Base-by-base conservation (phyloP, 2,113 vertebrate species). In the Carassius gibelio region DNA sequence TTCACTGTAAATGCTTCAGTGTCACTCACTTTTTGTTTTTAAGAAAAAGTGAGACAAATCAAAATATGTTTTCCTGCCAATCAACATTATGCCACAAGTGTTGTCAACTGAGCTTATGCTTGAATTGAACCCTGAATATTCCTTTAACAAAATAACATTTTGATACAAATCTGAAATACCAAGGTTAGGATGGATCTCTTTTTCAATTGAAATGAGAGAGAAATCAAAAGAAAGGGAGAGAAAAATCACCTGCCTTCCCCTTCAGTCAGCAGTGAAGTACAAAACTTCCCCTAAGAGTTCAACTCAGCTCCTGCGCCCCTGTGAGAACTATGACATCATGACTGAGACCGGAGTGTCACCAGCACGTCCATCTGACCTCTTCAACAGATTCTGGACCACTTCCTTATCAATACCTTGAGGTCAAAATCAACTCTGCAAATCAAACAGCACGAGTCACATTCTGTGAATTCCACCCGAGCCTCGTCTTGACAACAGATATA, bases 221-320 rank as follows among this genome's bases (percentile, higher is more conserved):
- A 23, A 34, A 4, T 8, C 19, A 17, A 71, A 71, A 19, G 36
- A 71, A 64, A 14, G 4, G 11, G 11, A 64, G 26, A 59, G 61
- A 55, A 36, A 74, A 81, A 57, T 74, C 76, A 30, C 7, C 42
- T 48, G 71, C 55, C 64, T 50, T 48, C 72, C 23, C 9, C 34
- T 14, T 88, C 85, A 94, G 94, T 95, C 94, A 89, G 90, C 94
- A 78, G 80, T 0, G 0, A 87, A 87, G 90, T 90, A 85, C 76
- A 89, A 96, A 97, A 98, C 97, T 92, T 96, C 42, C 10, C 92
- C 88, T 72, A 92, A 50, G 82, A 90, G 42, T 9, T 8, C 7
- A 42, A 42, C 38, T 42, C 87, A n/a, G 83, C 84, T 88, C 93
- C 13, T 94, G 91, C 86, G 83, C 83, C 88, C 93, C 19, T 94